phyloP scores from a whole-genome alignment of 2,888 invertebrate genomes.

The Antitype chi region DNA sequence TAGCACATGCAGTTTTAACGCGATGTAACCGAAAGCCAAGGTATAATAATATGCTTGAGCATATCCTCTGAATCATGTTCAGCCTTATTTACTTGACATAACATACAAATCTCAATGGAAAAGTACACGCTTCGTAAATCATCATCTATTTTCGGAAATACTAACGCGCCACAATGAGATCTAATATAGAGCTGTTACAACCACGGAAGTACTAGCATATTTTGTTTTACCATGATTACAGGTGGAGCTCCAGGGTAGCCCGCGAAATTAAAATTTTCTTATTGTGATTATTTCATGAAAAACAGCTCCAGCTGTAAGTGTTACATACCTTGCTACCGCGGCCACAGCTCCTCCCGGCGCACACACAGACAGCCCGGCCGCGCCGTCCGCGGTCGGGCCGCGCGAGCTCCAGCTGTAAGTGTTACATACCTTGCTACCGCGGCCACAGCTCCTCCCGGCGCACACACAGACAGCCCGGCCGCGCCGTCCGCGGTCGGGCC shows the following conservation, averaged over 20 bases:
- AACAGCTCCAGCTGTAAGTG: slow-evolving; percentile 94
- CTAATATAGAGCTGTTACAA: background rate
- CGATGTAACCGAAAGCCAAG: background rate
- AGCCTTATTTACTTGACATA: background rate
- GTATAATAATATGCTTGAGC: background rate
- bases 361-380: slow-evolving; percentile 96
- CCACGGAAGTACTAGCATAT: background rate
- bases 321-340: slow-evolving; percentile 87
- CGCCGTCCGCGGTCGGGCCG: slow-evolving; percentile 97
- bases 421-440: slow-evolving; percentile 93
- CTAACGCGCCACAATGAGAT: background rate
- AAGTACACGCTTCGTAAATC: background rate
- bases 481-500: slow-evolving; percentile 71
- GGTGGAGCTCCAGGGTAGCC: too few species aligned
- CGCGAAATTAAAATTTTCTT: too few species aligned
- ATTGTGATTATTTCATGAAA: too few species aligned
- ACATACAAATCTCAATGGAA: background rate
- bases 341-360: slow-evolving; percentile 99
- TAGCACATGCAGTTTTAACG: background rate
- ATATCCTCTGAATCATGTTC: background rate
- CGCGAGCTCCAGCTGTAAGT: slow-evolving; percentile 95
- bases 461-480: slow-evolving; percentile 94
- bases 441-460: slow-evolving; percentile 98
- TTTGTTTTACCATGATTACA: too few species aligned
- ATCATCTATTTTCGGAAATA: background rate